A percentile compares a stretch with the other conserved stretches of the same genome.
Conservation (phyloP, 2,888 invertebrate species). For the Sipha maydis region DNA sequence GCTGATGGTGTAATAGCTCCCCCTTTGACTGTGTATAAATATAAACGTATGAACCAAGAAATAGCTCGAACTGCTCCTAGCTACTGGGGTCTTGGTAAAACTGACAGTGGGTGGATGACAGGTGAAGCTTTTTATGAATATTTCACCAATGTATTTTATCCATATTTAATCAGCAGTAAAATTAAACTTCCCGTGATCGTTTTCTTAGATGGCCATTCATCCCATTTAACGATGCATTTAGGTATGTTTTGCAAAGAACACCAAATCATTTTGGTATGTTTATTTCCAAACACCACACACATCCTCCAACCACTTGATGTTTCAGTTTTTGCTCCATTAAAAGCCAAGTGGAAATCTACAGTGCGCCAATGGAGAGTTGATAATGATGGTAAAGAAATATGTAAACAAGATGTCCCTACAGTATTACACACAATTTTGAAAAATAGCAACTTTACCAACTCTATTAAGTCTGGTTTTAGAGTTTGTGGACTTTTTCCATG, state of each 20-base stretch:
- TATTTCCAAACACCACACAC: slow-evolving; percentile 65
- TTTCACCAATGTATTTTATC: slow-evolving; percentile 64
- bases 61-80: slow-evolving; percentile 63
- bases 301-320: too few species aligned
- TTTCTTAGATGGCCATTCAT: slow-evolving; percentile 65
- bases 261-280: slow-evolving; percentile 64
- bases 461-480: too few species aligned
- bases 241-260: slow-evolving; percentile 65
- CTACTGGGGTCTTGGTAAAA: slow-evolving; percentile 65
- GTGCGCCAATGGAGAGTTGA: slow-evolving; percentile 63
- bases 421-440: too few species aligned
- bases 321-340: slow-evolving; percentile 65
- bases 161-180: slow-evolving; percentile 64
- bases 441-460: too few species aligned
- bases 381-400: slow-evolving; percentile 62
- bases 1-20: slow-evolving; percentile 64
- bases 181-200: slow-evolving; percentile 65
- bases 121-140: slow-evolving; percentile 65
- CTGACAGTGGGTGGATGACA: slow-evolving; percentile 65
- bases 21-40: slow-evolving; percentile 64
- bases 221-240: slow-evolving; percentile 64
- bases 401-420: too few species aligned
- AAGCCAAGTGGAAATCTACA: slow-evolving; percentile 64
- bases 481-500: too few species aligned
- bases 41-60: slow-evolving; percentile 62